phyloP scores from a whole-genome alignment of 2,797 vertebrate species.

The Rhinella marina region DNA sequence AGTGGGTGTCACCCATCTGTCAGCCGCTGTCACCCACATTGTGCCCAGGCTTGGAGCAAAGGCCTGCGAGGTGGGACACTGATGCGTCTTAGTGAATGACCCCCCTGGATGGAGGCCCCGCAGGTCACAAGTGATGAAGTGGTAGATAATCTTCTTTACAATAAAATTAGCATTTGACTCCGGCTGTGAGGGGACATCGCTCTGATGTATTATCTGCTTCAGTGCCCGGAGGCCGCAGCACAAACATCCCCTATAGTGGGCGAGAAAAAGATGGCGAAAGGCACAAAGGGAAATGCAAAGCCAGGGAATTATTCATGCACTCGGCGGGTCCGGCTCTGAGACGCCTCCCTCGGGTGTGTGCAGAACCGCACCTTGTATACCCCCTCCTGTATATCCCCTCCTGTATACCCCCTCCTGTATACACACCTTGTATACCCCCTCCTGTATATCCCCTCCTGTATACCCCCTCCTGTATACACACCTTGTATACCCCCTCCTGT shows the following conservation, averaged over 20 bases:
- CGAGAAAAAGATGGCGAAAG: background rate
- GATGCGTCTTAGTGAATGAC: conserved; percentile 39
- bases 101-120: background rate
- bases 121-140: conserved; percentile 13
- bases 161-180: conserved; percentile 43
- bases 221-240: background rate
- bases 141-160: conserved; percentile 46
- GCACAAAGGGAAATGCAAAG: conserved; percentile 11
- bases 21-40: conserved; percentile 42
- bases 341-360: too few species aligned
- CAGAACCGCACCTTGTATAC: too few species aligned
- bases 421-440: too few species aligned
- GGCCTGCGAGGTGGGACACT: conserved; percentile 23
- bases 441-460: too few species aligned
- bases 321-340: background rate
- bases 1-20: conserved; percentile 60
- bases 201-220: conserved; percentile 12
- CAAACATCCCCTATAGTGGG: background rate
- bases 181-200: background rate
- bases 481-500: too few species aligned
- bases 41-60: background rate
- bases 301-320: background rate
- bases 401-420: too few species aligned
- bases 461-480: too few species aligned
- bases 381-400: too few species aligned